Evolutionary conservation across 2,888 invertebrate genomes (phyloP), one percentile per base, ranked within the genome.

Genomic region (Neria commutata): DNA sequence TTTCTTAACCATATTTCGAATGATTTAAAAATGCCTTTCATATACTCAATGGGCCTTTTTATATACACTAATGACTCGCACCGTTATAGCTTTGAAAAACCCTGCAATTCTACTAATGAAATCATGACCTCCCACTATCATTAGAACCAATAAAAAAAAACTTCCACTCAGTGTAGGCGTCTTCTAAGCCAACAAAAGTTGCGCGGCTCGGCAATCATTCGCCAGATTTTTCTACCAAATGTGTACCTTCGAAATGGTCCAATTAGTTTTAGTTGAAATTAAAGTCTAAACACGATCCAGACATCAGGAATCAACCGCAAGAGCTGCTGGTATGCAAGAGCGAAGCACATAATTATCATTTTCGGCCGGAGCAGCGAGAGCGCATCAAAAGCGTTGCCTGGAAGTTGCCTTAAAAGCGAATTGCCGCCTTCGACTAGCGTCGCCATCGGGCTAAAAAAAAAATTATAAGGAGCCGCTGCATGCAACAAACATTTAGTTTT

Each of bases 51-150:
- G n/a, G n/a, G n/a, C n/a, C n/a, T n/a, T n/a, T n/a, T n/a, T n/a
- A n/a, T n/a, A n/a, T n/a, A n/a, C n/a, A n/a, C n/a, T n/a, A n/a
- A n/a, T n/a, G n/a, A n/a, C n/a, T n/a, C n/a, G n/a, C 10, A 37
- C 37, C 37, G 37, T 37, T 37, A 37, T 37, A 29, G 6, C 6
- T 11, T 8, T n/a, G 11, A 37, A n/a, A n/a, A n/a, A 4, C 37
- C 37, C 37, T 37, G 37, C 6, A 37, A 64, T 60, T 62, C 60
- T 14, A 17, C 58, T 62, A 64, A 64, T 64, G 64, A 64, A 64
- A 62, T 62, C 60, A 56, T 64, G 37, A 54, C 56, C 64, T 23
- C 62, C 64, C 64, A 58, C 64, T 56, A n/a, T 59, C 59, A 64
- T 64, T 64, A 64, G 37, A 37, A n/a, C 37, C 8, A 8, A 14